These are phyloP conservation scores for Holothuria leucospilota DNA, from an alignment of 53 echinoderm and acorn worm genomes.

Conservation along the genomic window DNA sequence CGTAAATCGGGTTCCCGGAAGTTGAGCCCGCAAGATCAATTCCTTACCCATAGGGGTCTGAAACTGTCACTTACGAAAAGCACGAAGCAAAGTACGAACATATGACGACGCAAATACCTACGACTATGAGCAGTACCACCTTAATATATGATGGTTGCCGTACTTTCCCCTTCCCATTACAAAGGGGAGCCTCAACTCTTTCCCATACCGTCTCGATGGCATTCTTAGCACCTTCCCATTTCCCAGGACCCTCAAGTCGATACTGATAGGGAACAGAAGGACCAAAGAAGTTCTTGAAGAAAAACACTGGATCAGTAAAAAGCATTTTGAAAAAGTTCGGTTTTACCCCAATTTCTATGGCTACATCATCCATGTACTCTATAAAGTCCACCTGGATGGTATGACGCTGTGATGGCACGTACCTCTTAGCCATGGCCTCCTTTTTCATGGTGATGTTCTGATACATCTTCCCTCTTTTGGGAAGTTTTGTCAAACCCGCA, in stretches of 20 bases:
- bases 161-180: constrained; percentile 36
- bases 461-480: constrained; percentile 57
- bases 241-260: constrained; percentile 88
- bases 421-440: constrained; percentile 65
- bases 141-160: too few species aligned
- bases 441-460: constrained; percentile 55
- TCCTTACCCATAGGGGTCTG: too few species aligned
- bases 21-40: too few species aligned
- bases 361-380: constrained; percentile 74
- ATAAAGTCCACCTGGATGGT: constrained; percentile 72
- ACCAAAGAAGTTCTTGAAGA: constrained; percentile 67
- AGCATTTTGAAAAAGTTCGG: constrained; percentile 75
- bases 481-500: constrained; percentile 69
- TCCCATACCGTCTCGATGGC: constrained; percentile 80
- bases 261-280: constrained; percentile 77
- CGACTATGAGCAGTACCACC: too few species aligned
- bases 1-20: too few species aligned
- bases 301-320: constrained; percentile 71
- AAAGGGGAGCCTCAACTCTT: constrained; percentile 61
- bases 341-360: constrained; percentile 72
- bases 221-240: constrained; percentile 74
- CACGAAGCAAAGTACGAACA: too few species aligned
- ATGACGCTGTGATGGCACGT: constrained; percentile 62
- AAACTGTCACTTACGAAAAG: too few species aligned
- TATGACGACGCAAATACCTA: too few species aligned